Evolutionary conservation across 2,113 vertebrate genomes (phyloP).

Genomic region (Galemys pyrenaicus): DNA sequence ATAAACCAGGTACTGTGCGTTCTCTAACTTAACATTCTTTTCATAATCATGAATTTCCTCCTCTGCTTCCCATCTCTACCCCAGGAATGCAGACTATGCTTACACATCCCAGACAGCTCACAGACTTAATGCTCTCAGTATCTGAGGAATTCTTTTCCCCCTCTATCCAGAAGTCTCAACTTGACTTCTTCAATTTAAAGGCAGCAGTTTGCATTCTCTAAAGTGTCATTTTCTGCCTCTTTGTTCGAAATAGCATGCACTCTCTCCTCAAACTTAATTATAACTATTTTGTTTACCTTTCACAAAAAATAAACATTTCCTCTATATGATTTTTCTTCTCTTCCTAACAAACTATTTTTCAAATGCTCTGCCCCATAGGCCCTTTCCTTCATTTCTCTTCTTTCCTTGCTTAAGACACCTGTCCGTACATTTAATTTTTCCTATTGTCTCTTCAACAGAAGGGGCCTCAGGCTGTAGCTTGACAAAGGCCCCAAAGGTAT

Average conservation of each 20-base stretch:
- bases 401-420: constrained; percentile 83
- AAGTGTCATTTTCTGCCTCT: constrained; percentile 69
- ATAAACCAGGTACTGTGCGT: not conserved
- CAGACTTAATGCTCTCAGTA: not conserved
- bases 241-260: constrained; percentile 49
- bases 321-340: not conserved
- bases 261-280: constrained; percentile 73
- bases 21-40: not conserved
- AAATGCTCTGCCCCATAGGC: constrained; percentile 32
- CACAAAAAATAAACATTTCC: constrained; percentile 68
- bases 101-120: not conserved
- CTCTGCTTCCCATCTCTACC: not conserved
- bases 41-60: not conserved
- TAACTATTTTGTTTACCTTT: constrained; percentile 80
- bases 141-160: not conserved
- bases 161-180: too few relatives aligned
- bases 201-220: constrained; percentile 59
- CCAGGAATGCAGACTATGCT: not conserved
- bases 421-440: constrained; percentile 81
- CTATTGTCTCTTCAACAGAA: constrained; percentile 82
- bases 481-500: constrained; percentile 83
- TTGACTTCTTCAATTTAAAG: constrained; percentile 52
- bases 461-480: constrained; percentile 84
- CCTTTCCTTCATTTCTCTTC: constrained; percentile 56
- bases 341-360: constrained; percentile 4